Conservation (phyloP, 2,888 invertebrate species). For the Ceraclea dissimilis region DNA sequence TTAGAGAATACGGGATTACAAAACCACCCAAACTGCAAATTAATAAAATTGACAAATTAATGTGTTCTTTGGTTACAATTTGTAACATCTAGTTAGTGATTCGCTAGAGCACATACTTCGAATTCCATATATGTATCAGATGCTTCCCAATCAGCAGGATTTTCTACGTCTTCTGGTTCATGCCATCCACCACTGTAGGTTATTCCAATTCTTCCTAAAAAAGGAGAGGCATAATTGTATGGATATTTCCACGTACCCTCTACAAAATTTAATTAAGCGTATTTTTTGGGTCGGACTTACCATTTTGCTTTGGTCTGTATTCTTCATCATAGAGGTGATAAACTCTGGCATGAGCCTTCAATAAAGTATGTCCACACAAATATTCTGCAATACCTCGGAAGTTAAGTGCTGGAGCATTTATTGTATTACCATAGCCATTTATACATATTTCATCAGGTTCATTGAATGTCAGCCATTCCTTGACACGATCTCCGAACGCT, state of each 20-base stretch:
- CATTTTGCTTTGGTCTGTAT: conserved; percentile 29
- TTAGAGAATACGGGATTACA: conserved; percentile 53
- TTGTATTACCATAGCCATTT: conserved; percentile 33
- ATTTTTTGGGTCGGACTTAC: too few species aligned
- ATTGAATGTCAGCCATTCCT: conserved; percentile 43
- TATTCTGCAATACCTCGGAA: conserved; percentile 35
- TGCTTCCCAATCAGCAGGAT: conserved; percentile 39
- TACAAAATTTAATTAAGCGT: too few species aligned
- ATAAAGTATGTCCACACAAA: conserved; percentile 34
- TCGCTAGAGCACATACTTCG: conserved; percentile 33
- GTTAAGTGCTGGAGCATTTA: conserved; percentile 29
- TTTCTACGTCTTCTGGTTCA: conserved; percentile 28
- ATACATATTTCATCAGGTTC: conserved; percentile 33
- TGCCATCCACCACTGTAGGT: conserved; percentile 28
- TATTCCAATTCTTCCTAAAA: conserved; percentile 30
- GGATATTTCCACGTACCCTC: too few species aligned
- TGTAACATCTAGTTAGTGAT: too few species aligned
- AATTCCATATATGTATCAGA: conserved; percentile 41
- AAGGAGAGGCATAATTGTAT: too few species aligned
- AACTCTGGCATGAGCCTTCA: conserved; percentile 40
- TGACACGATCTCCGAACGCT: conserved; percentile 36
- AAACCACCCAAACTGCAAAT: conserved; percentile 49
- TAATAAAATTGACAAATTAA: conserved; percentile 1
- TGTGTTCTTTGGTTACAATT: too few species aligned
- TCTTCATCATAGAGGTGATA: conserved; percentile 30